Percentiles rank a stretch among this genome's conserved stretches.
These are phyloP conservation scores for Crenichthys baileyi DNA, from an alignment of 2,797 vertebrate species.

Conservation along the genomic window DNA sequence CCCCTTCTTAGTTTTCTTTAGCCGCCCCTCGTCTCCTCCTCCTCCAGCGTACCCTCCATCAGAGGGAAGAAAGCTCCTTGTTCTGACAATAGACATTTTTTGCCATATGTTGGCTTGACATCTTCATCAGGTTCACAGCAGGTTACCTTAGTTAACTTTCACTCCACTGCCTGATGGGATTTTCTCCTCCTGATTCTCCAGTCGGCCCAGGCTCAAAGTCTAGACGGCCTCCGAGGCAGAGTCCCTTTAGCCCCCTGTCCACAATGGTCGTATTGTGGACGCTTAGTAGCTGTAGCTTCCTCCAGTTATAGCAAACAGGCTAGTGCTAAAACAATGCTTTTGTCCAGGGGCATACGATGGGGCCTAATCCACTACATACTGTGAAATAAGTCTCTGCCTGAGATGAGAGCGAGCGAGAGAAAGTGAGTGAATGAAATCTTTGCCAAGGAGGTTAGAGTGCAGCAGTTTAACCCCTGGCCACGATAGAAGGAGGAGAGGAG, in stretches of 20 bases:
- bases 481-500: slow-evolving; percentile 81
- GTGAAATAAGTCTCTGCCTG: slow-evolving; percentile 83
- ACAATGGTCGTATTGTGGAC: slow-evolving; percentile 91
- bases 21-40: slow-evolving; percentile 59
- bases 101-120: slow-evolving; percentile 96
- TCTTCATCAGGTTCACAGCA: slow-evolving; percentile 99
- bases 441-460: slow-evolving; percentile 91
- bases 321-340: slow-evolving; percentile 90
- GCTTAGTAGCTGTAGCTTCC: slow-evolving; percentile 91
- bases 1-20: slow-evolving; percentile 61
- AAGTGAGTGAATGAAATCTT: slow-evolving; percentile 79
- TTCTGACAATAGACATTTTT: slow-evolving; percentile 93
- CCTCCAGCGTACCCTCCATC: slow-evolving; percentile 61
- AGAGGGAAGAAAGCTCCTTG: slow-evolving; percentile 81
- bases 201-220: slow-evolving; percentile 87
- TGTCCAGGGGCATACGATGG: slow-evolving; percentile 85
- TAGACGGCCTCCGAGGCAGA: slow-evolving; percentile 83
- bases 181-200: slow-evolving; percentile 89
- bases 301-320: slow-evolving; percentile 85
- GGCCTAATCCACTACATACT: slow-evolving; percentile 91
- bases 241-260: slow-evolving; percentile 82
- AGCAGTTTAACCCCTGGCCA: slow-evolving; percentile 97
- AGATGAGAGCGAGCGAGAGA: slow-evolving; percentile 78
- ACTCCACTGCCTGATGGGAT: slow-evolving; percentile 98
- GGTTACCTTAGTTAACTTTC: slow-evolving; percentile 97